Percentiles rank a stretch among this genome's conserved stretches.
Evolutionary conservation across 2,888 invertebrate genomes (phyloP).

Genomic region (Leuctra nigra): DNA sequence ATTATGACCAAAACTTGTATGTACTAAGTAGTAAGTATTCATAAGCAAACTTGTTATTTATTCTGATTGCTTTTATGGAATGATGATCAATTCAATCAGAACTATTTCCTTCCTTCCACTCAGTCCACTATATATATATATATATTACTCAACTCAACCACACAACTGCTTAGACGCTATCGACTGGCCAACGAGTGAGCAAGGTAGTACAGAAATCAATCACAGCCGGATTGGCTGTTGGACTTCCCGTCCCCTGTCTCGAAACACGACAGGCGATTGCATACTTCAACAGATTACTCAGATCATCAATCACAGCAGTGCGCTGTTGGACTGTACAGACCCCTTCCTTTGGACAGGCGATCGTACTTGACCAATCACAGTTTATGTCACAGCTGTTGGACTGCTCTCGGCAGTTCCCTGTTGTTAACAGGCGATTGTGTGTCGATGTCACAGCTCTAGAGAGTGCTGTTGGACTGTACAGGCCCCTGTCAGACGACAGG

Average conservation of each 20-base stretch:
- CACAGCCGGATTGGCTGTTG: slow-evolving; percentile 21
- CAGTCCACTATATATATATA: too few relatives aligned
- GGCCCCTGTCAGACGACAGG: slow-evolving; percentile 43
- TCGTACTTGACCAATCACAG: slow-evolving; percentile 41
- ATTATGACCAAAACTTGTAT: too few relatives aligned
- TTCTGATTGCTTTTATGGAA: too few relatives aligned
- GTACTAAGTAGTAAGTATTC: too few relatives aligned
- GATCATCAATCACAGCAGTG: slow-evolving; percentile 24
- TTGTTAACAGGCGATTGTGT: slow-evolving; percentile 17
- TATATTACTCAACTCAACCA: too few relatives aligned
- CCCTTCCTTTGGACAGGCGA: slow-evolving; percentile 28
- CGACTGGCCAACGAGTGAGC: too few relatives aligned
- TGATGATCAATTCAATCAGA: too few relatives aligned
- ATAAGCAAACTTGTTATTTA: too few relatives aligned
- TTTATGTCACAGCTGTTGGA: slow-evolving; percentile 42
- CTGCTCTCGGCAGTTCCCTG: slow-evolving; percentile 31
- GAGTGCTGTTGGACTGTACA: slow-evolving; percentile 28
- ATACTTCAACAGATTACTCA: slow-evolving; percentile 1
- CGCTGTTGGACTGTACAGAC: slow-evolving; percentile 28
- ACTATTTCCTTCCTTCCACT: too few relatives aligned
- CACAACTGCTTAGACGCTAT: too few relatives aligned
- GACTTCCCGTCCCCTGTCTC: slow-evolving; percentile 23
- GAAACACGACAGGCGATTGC: slow-evolving; percentile 37
- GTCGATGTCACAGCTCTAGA: not conserved
- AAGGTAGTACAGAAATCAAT: slow-evolving; percentile 24